Evolutionary conservation across 2,888 invertebrate genomes (phyloP), one percentile per base, ranked within the genome.

Genomic region (Thereva unica): DNA sequence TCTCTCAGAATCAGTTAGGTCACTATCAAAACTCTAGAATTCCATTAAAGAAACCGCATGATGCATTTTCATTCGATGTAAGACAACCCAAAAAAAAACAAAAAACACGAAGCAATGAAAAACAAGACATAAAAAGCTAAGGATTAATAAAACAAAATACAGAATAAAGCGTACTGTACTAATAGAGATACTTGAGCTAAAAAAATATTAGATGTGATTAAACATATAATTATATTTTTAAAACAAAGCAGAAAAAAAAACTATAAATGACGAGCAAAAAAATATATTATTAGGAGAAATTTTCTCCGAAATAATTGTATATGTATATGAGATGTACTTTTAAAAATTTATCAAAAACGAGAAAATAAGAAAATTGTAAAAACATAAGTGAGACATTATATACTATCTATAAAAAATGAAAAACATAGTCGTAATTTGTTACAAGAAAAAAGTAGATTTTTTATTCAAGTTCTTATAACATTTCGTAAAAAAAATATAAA

Each of bases 391-490:
- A 61, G 23, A 50, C 61, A 61, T 61, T 61, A 50, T 61, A 50
- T 61, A 61, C 50, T 50, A 61, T 23, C 49, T 45, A 41, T 50
- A 61, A 61, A 50, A 61, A 61, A 45, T 1, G 47, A 5, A 41
- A 71, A 71, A 61, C 50, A 61, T 61, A 61, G 40, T n/a, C 49
- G 49, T 61, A 61, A 61, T 61, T 61, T 61, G 40, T 61, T 41
- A 61, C 50, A 70, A 71, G 68, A 71, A 71, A 71, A 70, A 71
- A 72, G 73, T 73, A 73, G 74, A 73, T 73, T 74, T 74, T 73
- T 74, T 74, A 74, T 74, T 73, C 72, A 70, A 71, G 72, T 73
- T 74, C 72, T 70, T 69, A 61, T 42, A 35, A 56, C 38, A 41
- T 61, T 61, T 49, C 50, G 61, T 50, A 61, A 61, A 61, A 61